Evolutionary conservation across 2,113 vertebrate genomes (phyloP).

Genomic region (Raja brachyura): DNA sequence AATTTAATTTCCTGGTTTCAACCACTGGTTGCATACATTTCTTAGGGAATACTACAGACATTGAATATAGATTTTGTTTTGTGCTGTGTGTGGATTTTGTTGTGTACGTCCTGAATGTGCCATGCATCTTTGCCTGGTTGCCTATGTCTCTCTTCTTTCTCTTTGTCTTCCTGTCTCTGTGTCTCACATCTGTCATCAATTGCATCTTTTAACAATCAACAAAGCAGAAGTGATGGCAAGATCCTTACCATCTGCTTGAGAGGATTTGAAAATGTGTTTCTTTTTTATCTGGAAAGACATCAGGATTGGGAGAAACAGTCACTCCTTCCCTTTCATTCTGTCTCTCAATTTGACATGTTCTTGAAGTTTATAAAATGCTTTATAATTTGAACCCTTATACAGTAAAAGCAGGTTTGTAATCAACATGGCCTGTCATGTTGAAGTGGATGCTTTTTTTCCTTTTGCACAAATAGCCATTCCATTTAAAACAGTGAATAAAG

Average conservation of each 20-base stretch:
- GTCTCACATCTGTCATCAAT: background rate
- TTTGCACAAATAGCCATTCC: background rate
- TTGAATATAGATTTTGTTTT: background rate
- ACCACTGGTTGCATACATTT: background rate
- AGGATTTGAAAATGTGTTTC: background rate
- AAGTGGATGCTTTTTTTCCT: background rate
- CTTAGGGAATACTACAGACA: background rate
- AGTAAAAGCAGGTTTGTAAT: conserved; percentile 1
- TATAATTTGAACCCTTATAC: background rate
- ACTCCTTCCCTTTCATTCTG: background rate
- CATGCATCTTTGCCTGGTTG: background rate
- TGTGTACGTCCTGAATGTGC: background rate
- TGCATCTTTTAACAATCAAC: background rate
- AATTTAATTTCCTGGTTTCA: background rate
- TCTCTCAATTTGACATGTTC: conserved; percentile 2
- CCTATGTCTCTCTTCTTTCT: background rate
- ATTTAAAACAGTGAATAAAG: background rate
- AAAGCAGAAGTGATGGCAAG: background rate
- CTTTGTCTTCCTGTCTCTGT: background rate
- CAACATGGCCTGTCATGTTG: background rate
- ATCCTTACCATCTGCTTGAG: background rate
- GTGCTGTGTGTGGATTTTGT: no score
- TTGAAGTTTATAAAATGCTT: background rate
- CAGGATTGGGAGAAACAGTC: background rate
- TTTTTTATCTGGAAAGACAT: background rate